These are phyloP conservation scores for Perccottus glenii DNA, from an alignment of 2,113 vertebrate genomes.

Conservation along the genomic window DNA sequence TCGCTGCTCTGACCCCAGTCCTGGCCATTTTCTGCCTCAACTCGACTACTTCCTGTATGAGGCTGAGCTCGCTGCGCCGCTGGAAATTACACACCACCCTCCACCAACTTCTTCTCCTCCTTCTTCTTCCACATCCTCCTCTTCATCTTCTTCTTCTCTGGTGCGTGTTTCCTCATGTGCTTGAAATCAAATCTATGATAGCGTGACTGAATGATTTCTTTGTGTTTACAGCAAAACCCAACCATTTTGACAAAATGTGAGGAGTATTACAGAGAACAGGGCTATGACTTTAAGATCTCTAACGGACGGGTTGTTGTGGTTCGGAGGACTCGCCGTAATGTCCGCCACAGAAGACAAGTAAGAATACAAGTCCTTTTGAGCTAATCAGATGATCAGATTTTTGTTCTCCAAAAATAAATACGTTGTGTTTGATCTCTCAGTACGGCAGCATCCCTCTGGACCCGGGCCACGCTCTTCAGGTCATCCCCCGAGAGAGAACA, in stretches of 20 bases:
- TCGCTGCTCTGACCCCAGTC: constrained; percentile 80
- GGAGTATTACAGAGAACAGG: constrained; percentile 82
- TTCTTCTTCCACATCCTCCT: constrained; percentile 39
- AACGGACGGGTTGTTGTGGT: constrained; percentile 82
- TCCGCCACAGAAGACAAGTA: constrained; percentile 56
- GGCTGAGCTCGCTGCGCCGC: constrained; percentile 80
- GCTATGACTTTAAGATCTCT: constrained; percentile 80
- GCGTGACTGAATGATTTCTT: not conserved
- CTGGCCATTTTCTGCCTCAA: constrained; percentile 83
- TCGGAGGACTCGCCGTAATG: constrained; percentile 65
- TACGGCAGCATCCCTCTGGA: constrained; percentile 47
- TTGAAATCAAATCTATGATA: too few relatives aligned
- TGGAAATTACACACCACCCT: constrained; percentile 54
- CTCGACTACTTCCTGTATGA: constrained; percentile 89
- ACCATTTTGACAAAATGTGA: constrained; percentile 80
- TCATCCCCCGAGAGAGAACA: constrained; percentile 74
- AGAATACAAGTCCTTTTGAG: too few relatives aligned
- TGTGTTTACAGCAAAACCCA: constrained; percentile 71
- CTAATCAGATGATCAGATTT: too few relatives aligned
- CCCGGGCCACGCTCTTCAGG: constrained; percentile 37
- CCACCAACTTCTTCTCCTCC: constrained; percentile 44
- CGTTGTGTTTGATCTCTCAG: not conserved
- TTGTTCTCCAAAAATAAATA: too few relatives aligned
- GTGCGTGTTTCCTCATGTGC: constrained; percentile 58
- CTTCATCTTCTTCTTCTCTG: constrained; percentile 59